Base-by-base conservation (phyloP, 2,888 invertebrate species). In the Keiferia lycopersicella region DNA sequence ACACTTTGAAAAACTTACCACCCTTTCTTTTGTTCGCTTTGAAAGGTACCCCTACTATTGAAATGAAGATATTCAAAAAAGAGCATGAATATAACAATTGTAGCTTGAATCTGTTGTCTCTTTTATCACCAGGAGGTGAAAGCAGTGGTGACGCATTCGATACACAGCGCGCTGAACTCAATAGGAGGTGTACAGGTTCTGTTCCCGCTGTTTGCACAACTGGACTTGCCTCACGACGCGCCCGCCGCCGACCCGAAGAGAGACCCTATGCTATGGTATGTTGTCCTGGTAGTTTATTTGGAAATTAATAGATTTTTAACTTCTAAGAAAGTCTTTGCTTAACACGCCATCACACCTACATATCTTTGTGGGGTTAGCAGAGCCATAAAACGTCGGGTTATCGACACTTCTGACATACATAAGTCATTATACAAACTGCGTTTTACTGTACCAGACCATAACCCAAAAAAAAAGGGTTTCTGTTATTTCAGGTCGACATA, bases 141-240 rank as follows among this genome's bases (percentile, higher is more conserved):
- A 93, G 99, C 99, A 75, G 98, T 99, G 79, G 97, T 99, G 82
- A 99, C 99, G 67, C 98, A 99, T 93, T 99, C 99, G 82, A 99
- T 99, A 92, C 98, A 99, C 93, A 98, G 98, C 90, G 99, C 99
- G 41, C 93, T 99, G 77, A 99, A 99, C 92, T 99, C 99, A 64
- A 97, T 99, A 81, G 99, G 99, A 69, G 99, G 99, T 68, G 98
- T 99, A 81, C 98, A 98, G 93, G 98, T 99, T 80, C 93, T 99
- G 71, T 98, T 99, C 91, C 99, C 99, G 69, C 93, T 99, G 77
- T 99, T 99, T 92, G 97, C 98, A 34, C 99, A 99, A 91, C 93
- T 99, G 81, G 99, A 99, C 90, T 94, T 98, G 93, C 96, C 97
- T 73, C 97, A 97, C 86, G 97, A 98, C 86, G 94, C 94, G 74